Conservation (phyloP, 2,113 vertebrate species). For the Ellobius talpinus region DNA sequence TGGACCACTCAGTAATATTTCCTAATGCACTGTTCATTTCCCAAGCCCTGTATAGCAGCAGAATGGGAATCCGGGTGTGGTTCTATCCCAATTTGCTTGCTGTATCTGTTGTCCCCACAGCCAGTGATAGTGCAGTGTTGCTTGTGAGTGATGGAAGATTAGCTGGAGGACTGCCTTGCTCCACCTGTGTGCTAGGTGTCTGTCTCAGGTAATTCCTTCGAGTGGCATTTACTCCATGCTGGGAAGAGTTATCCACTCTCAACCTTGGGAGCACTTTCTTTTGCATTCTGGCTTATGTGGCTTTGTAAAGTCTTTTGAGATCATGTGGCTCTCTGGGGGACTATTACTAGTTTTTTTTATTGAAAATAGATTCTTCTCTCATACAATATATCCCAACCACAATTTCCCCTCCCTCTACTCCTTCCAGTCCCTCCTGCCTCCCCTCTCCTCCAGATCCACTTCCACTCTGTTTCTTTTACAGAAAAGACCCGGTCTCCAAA, state of each 20-base stretch:
- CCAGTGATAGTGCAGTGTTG: slow-evolving; percentile 42
- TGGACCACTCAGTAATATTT: slow-evolving; percentile 24
- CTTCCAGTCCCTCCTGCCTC: not conserved
- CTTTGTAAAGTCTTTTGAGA: not conserved
- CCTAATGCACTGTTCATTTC: not conserved
- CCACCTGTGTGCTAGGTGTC: not conserved
- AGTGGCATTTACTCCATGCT: slow-evolving; percentile 32
- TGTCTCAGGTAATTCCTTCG: slow-evolving; percentile 48
- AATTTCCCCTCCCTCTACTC: not conserved
- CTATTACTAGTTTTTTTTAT: not conserved
- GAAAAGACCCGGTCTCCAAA: not conserved
- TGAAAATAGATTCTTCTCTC: not conserved
- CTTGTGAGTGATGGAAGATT: slow-evolving; percentile 54
- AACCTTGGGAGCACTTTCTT: slow-evolving; percentile 40
- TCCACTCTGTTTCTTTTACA: not conserved
- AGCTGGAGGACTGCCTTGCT: slow-evolving; percentile 32
- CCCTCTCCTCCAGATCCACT: not conserved
- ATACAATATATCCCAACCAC: not conserved
- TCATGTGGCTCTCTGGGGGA: not conserved
- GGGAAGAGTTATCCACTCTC: slow-evolving; percentile 64
- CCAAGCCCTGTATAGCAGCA: not conserved
- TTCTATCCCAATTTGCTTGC: slow-evolving; percentile 36
- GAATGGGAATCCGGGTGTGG: slow-evolving; percentile 43
- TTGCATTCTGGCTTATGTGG: slow-evolving; percentile 11
- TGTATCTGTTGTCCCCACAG: slow-evolving; percentile 4